phyloP scores from a whole-genome alignment of 2,888 invertebrate genomes.

The Rotaria socialis region DNA sequence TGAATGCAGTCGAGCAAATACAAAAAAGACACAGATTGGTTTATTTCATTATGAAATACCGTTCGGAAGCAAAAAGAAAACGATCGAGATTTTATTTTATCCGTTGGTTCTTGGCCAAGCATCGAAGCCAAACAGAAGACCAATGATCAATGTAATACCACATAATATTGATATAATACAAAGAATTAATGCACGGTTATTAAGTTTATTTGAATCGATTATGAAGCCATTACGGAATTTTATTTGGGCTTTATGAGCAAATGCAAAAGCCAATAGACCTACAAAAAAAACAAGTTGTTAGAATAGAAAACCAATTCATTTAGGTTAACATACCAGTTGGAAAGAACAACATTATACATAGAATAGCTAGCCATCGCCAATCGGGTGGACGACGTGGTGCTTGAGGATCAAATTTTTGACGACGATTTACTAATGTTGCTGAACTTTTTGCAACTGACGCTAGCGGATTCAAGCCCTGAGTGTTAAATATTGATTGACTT shows the following conservation, averaged over 20 bases:
- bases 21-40: no score
- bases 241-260: conserved; percentile 43
- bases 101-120: conserved; percentile 47
- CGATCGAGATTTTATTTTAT: background rate
- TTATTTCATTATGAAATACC: no score
- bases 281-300: background rate
- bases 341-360: conserved; percentile 43
- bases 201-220: conserved; percentile 41
- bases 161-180: conserved; percentile 44
- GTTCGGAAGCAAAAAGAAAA: no score
- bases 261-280: conserved; percentile 43
- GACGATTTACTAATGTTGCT: conserved; percentile 39
- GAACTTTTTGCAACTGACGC: background rate
- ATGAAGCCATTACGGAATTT: conserved; percentile 45
- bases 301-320: background rate
- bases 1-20: no score
- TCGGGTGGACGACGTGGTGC: conserved; percentile 40
- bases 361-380: conserved; percentile 45
- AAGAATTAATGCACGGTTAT: conserved; percentile 37
- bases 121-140: conserved; percentile 42
- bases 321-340: conserved; percentile 41
- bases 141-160: conserved; percentile 42
- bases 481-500: conserved; percentile 42
- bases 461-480: background rate
- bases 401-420: conserved; percentile 46